phyloP scores from a whole-genome alignment of 1,140 invertebrate genomes.

The Trachymyrmex septentrionalis region DNA sequence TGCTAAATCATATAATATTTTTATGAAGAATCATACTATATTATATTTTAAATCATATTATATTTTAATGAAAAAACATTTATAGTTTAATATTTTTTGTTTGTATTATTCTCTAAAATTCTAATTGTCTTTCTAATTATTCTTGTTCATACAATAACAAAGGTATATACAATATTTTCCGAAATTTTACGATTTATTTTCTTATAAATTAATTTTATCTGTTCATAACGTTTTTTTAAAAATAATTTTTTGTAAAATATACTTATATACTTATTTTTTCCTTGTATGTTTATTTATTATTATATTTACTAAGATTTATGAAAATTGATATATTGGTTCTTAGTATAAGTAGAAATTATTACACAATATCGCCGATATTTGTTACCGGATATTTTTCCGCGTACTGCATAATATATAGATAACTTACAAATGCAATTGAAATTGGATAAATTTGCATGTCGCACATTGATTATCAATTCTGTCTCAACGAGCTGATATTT shows the following conservation, averaged over 20 bases:
- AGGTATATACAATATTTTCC: background rate
- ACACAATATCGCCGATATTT: background rate
- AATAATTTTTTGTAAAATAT: background rate
- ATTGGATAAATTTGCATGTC: background rate
- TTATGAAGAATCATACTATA: too few species aligned
- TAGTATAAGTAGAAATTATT: background rate
- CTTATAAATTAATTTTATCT: background rate
- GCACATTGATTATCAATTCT: background rate
- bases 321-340: background rate
- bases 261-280: background rate
- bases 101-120: background rate
- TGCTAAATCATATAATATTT: background rate
- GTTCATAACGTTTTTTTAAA: background rate
- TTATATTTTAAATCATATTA: background rate
- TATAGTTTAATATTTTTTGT: background rate
- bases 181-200: background rate
- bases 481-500: conserved; percentile 13
- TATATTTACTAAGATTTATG: background rate
- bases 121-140: background rate
- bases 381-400: background rate
- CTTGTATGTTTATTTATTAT: background rate
- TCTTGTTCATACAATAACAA: background rate
- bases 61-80: background rate
- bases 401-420: background rate
- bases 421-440: conserved; percentile 7